Evolutionary conservation across 1,140 invertebrate genomes (phyloP).

Genomic region (Bombus sylvicola): DNA sequence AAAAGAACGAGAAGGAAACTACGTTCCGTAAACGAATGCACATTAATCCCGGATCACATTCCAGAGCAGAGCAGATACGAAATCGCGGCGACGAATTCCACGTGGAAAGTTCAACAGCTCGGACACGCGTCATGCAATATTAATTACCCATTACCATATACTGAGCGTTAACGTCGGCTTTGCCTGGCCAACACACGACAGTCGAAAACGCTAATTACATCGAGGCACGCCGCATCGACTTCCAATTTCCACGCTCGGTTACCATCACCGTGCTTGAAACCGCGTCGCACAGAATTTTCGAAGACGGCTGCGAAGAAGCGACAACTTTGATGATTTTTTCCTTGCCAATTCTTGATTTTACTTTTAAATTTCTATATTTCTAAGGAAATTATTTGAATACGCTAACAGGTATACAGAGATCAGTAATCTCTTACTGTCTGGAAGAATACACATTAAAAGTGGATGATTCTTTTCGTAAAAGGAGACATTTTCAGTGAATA

Average conservation of each 20-base stretch:
- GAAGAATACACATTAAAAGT: not conserved
- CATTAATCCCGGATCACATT: slow-evolving; percentile 11
- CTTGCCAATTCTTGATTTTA: not conserved
- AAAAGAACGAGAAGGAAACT: not conserved
- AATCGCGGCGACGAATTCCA: slow-evolving; percentile 29
- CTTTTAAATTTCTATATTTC: no score
- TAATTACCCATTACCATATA: slow-evolving; percentile 37
- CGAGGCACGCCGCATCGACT: not conserved
- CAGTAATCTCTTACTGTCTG: no score
- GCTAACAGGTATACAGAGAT: no score
- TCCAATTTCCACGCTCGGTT: slow-evolving; percentile 15
- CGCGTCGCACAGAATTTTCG: no score
- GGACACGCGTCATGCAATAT: slow-evolving; percentile 34
- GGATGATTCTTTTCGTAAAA: not conserved
- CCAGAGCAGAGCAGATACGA: slow-evolving; percentile 1
- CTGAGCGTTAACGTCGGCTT: slow-evolving; percentile 13
- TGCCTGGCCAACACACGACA: not conserved
- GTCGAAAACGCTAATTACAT: slow-evolving; percentile 39
- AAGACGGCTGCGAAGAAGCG: no score
- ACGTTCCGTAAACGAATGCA: not conserved
- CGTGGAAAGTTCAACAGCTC: slow-evolving; percentile 27
- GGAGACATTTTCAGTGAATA: no score
- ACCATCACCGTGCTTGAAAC: not conserved
- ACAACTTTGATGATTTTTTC: not conserved
- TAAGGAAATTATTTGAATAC: no score